Base-by-base conservation (phyloP, 2,113 vertebrate species). In the Bolborhynchus lineola region DNA sequence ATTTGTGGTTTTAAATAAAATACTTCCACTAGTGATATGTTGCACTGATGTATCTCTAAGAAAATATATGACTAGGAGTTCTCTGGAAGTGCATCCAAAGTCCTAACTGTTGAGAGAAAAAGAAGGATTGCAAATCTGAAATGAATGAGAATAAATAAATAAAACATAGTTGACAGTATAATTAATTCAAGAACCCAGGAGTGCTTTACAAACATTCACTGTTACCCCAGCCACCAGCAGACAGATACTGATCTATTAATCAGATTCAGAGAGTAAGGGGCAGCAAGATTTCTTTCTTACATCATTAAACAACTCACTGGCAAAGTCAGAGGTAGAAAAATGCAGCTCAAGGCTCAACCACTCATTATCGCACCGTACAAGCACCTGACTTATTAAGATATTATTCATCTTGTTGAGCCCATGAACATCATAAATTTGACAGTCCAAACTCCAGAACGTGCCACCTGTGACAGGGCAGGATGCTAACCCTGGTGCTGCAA, bases 261-360 rank as follows among this genome's bases (percentile, higher is more conserved):
- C 9, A 39, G 29, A 83, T 52, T 28, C 59, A 70, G 25, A 6
- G 4, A 93, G 21, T 39, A 88, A 71, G 9, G 70, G 75, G 16
- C 53, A 79, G 15, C 31, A 69, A 76, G 21, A 7, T 33, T 69
- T 39, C 62, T 64, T 85, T 57, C 67, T 77, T 46, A 42, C 50
- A 83, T 35, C 55, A 93, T 46, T 63, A 72, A 69, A 83, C n/a
- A 16, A 86, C 50, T 93, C 80, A 78, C 55, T 71, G 29, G 41
- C 53, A 55, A 94, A 94, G 91, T 46, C 76, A 91, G 68, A 90
- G 29, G 33, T 28, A 55, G 25, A 93, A 65, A 92, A 92, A 86
- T 25, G 44, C 42, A 92, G 57, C 76, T 93, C 3, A 3, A 76
- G 72, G 92, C 71, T 94, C 60, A 81, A 42, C 55, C 4, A 0